phyloP scores from a whole-genome alignment of 2,113 vertebrate genomes.

The Grammomys dolichurus region DNA sequence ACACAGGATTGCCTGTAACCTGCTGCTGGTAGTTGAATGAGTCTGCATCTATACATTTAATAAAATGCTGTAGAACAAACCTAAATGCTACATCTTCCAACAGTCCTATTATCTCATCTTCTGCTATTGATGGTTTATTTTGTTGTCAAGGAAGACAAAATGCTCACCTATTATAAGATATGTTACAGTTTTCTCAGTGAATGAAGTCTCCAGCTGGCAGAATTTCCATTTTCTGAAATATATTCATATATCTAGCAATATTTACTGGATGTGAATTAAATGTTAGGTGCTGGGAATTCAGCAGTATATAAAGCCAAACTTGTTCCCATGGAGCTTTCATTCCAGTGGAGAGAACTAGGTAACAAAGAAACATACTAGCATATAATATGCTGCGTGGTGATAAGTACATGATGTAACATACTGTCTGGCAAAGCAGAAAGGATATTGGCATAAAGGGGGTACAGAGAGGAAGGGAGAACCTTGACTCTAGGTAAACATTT shows the following conservation, averaged over 20 bases:
- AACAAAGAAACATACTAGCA: neutral
- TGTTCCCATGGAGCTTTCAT: neutral
- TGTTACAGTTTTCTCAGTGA: neutral
- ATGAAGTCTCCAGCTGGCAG: neutral
- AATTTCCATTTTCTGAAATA: conserved; percentile 51
- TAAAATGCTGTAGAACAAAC: conserved; percentile 11
- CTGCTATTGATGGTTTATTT: neutral
- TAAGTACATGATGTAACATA: neutral
- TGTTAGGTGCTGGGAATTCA: neutral
- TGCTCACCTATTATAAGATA: neutral
- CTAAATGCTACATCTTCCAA: neutral
- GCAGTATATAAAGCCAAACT: neutral
- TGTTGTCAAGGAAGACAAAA: conserved; percentile 4
- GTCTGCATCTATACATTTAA: neutral
- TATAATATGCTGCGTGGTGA: neutral
- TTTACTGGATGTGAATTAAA: neutral
- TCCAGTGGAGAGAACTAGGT: neutral
- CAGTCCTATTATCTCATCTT: neutral
- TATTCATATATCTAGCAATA: neutral
- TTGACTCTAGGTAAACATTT: neutral
- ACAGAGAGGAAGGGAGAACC: neutral
- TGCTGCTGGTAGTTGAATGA: neutral
- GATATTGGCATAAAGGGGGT: neutral
- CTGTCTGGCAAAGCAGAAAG: neutral
- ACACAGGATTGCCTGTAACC: neutral